Evolutionary conservation across 2,888 invertebrate species (phyloP).

Genomic region (Sinopyrophorus schimmeli): DNA sequence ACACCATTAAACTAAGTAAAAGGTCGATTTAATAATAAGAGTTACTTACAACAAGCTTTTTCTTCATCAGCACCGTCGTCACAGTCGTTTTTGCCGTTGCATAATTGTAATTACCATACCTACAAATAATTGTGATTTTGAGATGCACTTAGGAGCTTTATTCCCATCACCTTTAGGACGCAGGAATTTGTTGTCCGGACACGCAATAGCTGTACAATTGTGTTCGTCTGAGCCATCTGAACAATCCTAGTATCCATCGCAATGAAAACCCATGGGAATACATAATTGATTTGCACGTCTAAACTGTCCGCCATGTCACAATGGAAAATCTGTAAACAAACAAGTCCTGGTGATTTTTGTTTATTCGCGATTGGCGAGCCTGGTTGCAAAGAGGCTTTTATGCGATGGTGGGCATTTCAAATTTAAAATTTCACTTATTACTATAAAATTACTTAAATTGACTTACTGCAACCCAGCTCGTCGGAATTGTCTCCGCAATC

Average conservation of each 20-base stretch:
- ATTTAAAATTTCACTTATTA: neutral
- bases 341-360: too few relatives aligned
- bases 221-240: conserved; percentile 87
- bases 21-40: too few relatives aligned
- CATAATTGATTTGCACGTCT: conserved; percentile 91
- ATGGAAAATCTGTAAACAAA: conserved; percentile 74
- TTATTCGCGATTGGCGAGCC: too few relatives aligned
- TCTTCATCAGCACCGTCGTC: conserved; percentile 90
- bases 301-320: conserved; percentile 89
- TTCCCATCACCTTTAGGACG: conserved; percentile 77
- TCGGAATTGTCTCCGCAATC: conserved; percentile 92
- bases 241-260: conserved; percentile 89
- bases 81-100: conserved; percentile 88
- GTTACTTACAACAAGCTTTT: conserved; percentile 84
- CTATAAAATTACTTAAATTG: too few relatives aligned
- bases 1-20: too few relatives aligned
- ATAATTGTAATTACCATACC: too few relatives aligned
- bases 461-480: conserved; percentile 86
- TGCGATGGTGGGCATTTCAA: neutral
- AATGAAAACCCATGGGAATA: conserved; percentile 84
- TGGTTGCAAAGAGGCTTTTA: too few relatives aligned
- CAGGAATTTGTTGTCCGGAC: conserved; percentile 88
- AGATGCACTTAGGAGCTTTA: conserved; percentile 83
- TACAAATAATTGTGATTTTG: conserved; percentile 85
- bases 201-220: conserved; percentile 84